Conservation (phyloP, 1,140 invertebrate species). For the Rhopalosiphum padi region DNA sequence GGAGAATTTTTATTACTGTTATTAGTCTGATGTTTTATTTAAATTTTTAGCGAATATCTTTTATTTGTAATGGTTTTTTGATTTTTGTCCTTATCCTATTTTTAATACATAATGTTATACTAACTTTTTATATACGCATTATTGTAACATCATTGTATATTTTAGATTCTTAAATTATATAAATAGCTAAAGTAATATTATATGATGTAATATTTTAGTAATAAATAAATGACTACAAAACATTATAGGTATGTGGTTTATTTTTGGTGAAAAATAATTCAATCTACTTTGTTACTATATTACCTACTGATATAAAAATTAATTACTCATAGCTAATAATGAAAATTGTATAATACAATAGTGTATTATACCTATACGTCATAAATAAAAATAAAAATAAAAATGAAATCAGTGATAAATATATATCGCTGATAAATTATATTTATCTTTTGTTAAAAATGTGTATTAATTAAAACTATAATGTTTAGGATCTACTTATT, state of each 20-base stretch:
- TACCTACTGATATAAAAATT: background rate
- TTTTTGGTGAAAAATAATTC: background rate
- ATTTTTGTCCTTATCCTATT: background rate
- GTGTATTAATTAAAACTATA: too few species aligned
- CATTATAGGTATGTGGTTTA: background rate
- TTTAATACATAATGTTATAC: background rate
- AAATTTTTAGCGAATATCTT: background rate
- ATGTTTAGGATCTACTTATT: too few species aligned
- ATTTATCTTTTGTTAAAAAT: too few species aligned
- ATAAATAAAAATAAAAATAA: too few species aligned
- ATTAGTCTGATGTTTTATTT: constrained; percentile 30
- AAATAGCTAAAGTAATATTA: background rate
- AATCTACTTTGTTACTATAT: background rate
- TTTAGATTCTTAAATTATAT: background rate
- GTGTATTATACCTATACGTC: too few species aligned
- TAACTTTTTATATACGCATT: background rate
- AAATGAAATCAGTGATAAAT: too few species aligned
- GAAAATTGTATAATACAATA: too few species aligned
- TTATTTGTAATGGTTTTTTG: constrained; percentile 28
- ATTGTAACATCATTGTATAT: background rate
- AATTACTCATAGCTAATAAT: background rate
- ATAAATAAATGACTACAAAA: background rate
- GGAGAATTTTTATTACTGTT: background rate
- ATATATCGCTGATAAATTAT: too few species aligned
- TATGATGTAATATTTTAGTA: background rate